These are phyloP conservation scores for Sinosuthora webbiana DNA, from an alignment of 2,113 vertebrate species.

Conservation along the genomic window DNA sequence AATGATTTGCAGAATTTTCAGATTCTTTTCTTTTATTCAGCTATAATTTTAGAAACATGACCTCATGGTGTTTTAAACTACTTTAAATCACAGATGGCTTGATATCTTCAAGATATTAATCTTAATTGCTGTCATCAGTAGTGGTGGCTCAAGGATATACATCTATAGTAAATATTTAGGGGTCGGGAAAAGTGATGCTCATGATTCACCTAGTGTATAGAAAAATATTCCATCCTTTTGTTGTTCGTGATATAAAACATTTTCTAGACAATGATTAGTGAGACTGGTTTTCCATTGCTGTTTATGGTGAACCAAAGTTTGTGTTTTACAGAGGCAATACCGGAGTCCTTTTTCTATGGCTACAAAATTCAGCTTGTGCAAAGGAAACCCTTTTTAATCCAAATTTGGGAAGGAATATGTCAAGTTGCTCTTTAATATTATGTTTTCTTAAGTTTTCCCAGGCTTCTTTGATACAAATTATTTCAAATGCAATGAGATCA, in stretches of 20 bases:
- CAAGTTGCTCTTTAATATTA: background rate
- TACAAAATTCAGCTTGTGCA: background rate
- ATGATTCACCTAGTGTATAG: background rate
- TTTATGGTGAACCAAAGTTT: background rate
- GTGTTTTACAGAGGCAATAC: background rate
- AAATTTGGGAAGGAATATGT: background rate
- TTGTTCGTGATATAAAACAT: background rate
- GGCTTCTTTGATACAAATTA: background rate
- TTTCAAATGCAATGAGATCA: background rate
- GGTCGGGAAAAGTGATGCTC: background rate
- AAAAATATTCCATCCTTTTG: background rate
- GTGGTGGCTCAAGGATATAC: background rate
- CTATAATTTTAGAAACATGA: background rate
- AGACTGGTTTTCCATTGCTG: background rate
- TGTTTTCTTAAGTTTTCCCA: background rate
- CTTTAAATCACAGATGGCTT: background rate
- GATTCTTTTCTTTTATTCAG: background rate
- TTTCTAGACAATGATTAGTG: background rate
- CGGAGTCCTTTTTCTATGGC: rapidly evolving
- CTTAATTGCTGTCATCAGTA: background rate
- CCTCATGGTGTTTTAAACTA: background rate
- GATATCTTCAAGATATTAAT: background rate
- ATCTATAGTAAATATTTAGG: rapidly evolving
- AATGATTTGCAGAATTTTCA: background rate
- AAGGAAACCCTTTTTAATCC: background rate